Base-by-base conservation (phyloP, 2,113 vertebrate species). In the Nycticebus coucang region DNA sequence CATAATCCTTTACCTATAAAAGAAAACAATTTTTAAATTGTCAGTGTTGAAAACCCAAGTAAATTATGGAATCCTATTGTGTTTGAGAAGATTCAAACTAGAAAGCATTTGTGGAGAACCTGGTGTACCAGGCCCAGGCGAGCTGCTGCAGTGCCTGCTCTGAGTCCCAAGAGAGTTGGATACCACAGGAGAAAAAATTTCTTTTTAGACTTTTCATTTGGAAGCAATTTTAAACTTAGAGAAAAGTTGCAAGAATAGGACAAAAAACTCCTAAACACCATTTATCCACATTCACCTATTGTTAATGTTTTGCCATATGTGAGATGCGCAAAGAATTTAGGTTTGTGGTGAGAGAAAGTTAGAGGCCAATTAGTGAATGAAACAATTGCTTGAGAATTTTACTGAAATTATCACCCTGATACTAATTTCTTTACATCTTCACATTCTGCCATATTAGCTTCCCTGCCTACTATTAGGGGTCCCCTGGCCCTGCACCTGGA, bases 171-270 rank as follows among this genome's bases (percentile, higher is more conserved):
- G 62, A 64, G 62, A 64, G 19, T 26, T 33, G n/a, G 28, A 53
- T 41, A 21, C 17, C 37, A 2, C 35, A 57, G 53, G 66, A 26
- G 28, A 71, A 5, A 35, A 75, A 24, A 45, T 75, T 75, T 35
- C 62, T 68, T 19, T 68, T 77, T 30, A 13, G 89, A 35, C 26
- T 37, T 75, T 83, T 75, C 11, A 59, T 28, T 91, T 88, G 59
- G 28, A 82, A 66, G 50, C 80, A 89, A 92, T 21, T 69, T 94
- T 84, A 95, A 77, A 84, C n/a, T 82, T 69, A 84, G 53, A 94
- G 41, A 57, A 86, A 82, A 96, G 26, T n/a, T 79, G 22, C 5
- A 87, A 83, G 60, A 87, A 9, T 15, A 90, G 30, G 15, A 64
- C 60, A 64, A 62, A 97, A 72, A 83, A 62, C 41, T 94, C 62